Percentiles rank a stretch among this genome's conserved stretches.
Conservation (phyloP, 2,888 invertebrate genomes). For the Apamea sordens region DNA sequence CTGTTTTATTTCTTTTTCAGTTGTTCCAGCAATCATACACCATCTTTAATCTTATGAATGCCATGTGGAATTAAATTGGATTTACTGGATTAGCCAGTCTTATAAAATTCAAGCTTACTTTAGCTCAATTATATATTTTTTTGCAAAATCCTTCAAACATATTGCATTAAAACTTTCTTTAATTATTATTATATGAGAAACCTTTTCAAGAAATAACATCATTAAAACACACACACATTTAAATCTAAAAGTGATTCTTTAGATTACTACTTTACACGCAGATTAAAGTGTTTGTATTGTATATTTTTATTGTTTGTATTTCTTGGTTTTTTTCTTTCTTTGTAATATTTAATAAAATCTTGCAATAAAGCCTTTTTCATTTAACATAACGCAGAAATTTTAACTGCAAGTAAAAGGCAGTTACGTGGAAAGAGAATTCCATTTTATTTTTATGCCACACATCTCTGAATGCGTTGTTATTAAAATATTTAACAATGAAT, state of each 20-base stretch:
- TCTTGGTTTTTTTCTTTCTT: neutral
- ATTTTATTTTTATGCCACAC: neutral
- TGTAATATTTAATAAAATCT: neutral
- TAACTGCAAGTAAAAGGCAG: neutral
- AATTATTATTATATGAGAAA: neutral
- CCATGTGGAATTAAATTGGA: constrained; percentile 52
- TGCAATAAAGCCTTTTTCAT: neutral
- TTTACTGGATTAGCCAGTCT: neutral
- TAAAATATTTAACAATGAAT: too few relatives aligned
- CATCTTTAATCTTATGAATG: constrained; percentile 66
- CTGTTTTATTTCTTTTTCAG: constrained; percentile 53
- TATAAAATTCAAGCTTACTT: neutral
- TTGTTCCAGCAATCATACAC: constrained; percentile 64
- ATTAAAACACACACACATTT: neutral
- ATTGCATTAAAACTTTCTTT: neutral
- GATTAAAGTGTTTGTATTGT: neutral
- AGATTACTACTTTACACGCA: neutral
- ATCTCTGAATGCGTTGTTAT: neutral
- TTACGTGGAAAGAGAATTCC: neutral
- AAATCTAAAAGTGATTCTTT: neutral
- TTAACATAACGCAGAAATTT: neutral
- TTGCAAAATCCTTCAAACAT: neutral
- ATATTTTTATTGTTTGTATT: too few relatives aligned
- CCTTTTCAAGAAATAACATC: neutral
- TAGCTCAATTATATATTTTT: neutral